Base-by-base conservation (phyloP, 1,140 invertebrate genomes). In the Drosophila watanabei region DNA sequence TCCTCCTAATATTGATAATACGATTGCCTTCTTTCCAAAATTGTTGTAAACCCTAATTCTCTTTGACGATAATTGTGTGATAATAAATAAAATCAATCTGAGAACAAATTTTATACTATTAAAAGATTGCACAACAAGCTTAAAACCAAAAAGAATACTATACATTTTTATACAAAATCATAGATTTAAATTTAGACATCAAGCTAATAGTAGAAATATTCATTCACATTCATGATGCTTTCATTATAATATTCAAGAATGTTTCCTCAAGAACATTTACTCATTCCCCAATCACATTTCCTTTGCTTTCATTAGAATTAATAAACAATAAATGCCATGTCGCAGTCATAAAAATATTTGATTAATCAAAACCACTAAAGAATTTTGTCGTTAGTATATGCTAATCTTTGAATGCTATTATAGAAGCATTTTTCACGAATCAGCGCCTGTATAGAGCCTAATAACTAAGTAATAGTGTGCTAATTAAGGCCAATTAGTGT, bases 401-500 rank as follows among this genome's bases (percentile, higher is more conserved):
- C 66, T 48, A 72, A 59, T 20, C 66, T 51, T 13, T 32, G 20
- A 56, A 37, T 56, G 65, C 16, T 30, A 4, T 54, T 70, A 51
- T 56, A 11, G 49, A 69, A 32, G 16, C 68, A n/a, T 30, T 70
- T 70, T 43, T 32, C 7, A 20, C 11, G 20, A 73, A 73, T 52
- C 71, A 75, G 35, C 35, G 30, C 20, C 60, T 24, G 35, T 37
- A n/a, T 60, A 32, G 16, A 33, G n/a, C n/a, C 48, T 16, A 43
- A 43, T 63, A 37, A 57, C 51, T 18, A 18, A 35, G 52, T 45
- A 57, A 39, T 20, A 33, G 41, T 35, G 45, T 69, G 64, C 37
- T 63, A 71, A 71, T 69, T 69, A 69, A 45, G n/a, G 24, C 49
- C 37, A 69, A 69, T 57, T 66, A 43, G 33, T 56, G 16, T 43